These are phyloP conservation scores for Zosterops hypoxanthus DNA, from an alignment of 2,113 vertebrate species.

Conservation along the genomic window DNA sequence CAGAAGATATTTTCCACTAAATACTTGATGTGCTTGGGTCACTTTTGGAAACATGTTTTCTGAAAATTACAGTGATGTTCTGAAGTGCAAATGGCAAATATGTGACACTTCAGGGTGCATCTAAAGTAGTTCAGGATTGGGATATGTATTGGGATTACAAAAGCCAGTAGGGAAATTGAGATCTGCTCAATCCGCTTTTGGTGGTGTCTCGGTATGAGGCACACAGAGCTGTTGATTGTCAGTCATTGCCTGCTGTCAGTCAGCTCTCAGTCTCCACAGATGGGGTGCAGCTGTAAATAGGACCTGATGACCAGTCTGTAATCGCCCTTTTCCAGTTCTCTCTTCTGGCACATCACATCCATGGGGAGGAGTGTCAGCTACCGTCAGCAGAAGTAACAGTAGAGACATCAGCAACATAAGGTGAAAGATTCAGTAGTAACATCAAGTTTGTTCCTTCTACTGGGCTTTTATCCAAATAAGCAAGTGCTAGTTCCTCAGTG, in stretches of 20 bases:
- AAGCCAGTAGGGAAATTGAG: neutral
- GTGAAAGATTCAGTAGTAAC: slow-evolving; percentile 1
- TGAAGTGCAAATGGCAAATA: neutral
- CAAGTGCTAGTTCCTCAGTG: slow-evolving; percentile 18
- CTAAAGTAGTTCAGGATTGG: neutral
- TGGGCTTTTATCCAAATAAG: slow-evolving; percentile 17
- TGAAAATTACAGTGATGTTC: neutral
- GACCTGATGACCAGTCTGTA: neutral
- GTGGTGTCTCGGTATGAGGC: neutral
- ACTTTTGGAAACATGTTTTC: neutral
- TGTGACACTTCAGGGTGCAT: neutral
- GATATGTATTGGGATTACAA: neutral
- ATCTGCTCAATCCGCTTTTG: neutral
- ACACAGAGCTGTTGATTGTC: neutral
- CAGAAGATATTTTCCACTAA: neutral
- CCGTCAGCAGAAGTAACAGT: neutral
- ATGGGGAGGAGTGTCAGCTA: neutral
- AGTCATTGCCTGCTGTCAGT: neutral
- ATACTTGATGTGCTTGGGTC: neutral
- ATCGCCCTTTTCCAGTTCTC: neutral
- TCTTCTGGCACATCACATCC: neutral
- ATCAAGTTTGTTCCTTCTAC: neutral
- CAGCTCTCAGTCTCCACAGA: neutral
- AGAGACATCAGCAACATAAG: neutral
- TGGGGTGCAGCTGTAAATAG: neutral